Evolutionary conservation across 2,797 vertebrate species (phyloP).

Genomic region (Gallinago solitaria): DNA sequence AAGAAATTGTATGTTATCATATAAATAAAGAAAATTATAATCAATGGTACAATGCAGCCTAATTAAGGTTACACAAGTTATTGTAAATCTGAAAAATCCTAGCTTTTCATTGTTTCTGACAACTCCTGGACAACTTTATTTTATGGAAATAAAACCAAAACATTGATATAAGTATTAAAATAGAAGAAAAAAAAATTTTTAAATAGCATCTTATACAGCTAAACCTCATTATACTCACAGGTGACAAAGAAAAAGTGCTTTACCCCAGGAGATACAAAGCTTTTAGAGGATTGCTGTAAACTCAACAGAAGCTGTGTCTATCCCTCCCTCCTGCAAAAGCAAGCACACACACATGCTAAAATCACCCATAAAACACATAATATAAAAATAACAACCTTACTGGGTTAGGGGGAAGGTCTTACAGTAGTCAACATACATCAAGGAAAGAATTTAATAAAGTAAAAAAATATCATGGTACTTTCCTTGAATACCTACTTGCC

Average conservation of each 20-base stretch:
- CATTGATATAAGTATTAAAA: neutral
- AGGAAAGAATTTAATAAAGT: neutral
- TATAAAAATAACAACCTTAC: neutral
- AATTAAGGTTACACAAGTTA: neutral
- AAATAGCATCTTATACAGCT: neutral
- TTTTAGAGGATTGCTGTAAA: neutral
- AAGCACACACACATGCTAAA: neutral
- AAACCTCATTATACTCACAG: neutral
- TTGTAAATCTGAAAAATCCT: neutral
- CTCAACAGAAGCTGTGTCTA: neutral
- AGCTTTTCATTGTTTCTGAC: neutral
- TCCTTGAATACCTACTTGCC: neutral
- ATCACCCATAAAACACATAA: neutral
- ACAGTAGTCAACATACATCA: neutral
- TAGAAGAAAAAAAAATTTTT: neutral
- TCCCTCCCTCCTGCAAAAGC: neutral
- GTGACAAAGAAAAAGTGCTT: neutral
- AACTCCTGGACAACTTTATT: neutral
- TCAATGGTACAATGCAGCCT: neutral
- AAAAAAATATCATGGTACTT: neutral
- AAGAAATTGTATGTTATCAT: neutral
- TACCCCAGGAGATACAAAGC: neutral
- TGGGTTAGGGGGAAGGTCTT: neutral
- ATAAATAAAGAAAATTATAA: neutral
- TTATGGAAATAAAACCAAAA: neutral